A percentile compares a stretch with the other conserved stretches of the same genome.
Evolutionary conservation across 2,113 vertebrate species (phyloP).

Genomic region (Pomatorhinus ruficollis): DNA sequence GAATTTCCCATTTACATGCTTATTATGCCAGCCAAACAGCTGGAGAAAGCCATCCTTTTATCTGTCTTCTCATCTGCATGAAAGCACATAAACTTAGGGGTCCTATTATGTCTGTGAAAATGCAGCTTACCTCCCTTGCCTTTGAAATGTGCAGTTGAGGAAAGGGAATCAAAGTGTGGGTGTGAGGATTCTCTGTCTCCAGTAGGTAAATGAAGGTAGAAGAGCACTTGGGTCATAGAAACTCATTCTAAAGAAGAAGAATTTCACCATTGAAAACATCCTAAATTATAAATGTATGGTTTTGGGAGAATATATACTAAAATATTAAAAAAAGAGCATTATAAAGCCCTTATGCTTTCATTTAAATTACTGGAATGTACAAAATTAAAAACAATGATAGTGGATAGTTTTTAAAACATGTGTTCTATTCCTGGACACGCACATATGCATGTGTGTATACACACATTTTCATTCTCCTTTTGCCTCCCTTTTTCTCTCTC

Average conservation of each 20-base stretch:
- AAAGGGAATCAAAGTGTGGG: neutral
- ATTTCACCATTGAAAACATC: neutral
- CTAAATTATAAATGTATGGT: neutral
- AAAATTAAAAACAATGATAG: neutral
- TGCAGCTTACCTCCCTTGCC: neutral
- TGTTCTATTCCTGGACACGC: neutral
- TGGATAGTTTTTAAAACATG: neutral
- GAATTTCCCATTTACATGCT: neutral
- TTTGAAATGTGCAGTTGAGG: neutral
- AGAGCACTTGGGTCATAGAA: neutral
- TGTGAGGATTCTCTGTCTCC: neutral
- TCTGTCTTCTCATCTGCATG: neutral
- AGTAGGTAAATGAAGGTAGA: neutral
- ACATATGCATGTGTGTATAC: rapidly evolving
- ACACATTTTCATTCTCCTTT: neutral
- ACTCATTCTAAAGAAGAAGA: neutral
- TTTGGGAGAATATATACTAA: neutral
- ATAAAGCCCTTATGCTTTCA: neutral
- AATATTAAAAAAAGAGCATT: neutral
- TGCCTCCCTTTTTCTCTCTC: neutral
- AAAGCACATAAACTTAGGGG: neutral
- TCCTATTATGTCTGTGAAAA: neutral
- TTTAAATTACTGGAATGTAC: neutral
- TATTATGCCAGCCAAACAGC: neutral
- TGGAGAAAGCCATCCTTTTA: neutral